Percentiles rank a stretch among this genome's conserved stretches.
Evolutionary conservation across 2,113 vertebrate genomes (phyloP).

Genomic region (Lophura nycthemera): DNA sequence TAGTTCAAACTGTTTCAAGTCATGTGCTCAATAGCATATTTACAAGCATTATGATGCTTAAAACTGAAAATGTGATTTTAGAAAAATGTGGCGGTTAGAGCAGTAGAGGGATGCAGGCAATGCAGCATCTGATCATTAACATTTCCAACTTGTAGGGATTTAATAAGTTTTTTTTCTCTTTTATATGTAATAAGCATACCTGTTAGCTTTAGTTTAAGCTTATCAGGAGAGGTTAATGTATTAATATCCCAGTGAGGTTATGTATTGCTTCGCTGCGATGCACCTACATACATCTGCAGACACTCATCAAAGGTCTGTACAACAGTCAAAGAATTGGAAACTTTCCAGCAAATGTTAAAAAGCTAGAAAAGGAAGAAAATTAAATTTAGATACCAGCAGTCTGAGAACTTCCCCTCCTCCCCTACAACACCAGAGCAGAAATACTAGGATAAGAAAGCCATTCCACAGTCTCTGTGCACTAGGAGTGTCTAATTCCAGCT

Average conservation of each 20-base stretch:
- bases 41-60: neutral
- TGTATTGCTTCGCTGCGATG: neutral
- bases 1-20: neutral
- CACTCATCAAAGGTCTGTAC: neutral
- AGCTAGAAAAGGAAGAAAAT: neutral
- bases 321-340: neutral
- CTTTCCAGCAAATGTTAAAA: neutral
- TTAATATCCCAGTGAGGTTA: neutral
- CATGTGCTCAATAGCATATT: neutral
- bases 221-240: neutral
- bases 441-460: neutral
- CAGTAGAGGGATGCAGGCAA: neutral
- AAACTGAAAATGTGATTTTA: neutral
- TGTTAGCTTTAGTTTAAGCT: neutral
- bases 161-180: neutral
- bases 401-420: neutral
- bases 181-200: neutral
- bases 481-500: neutral
- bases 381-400: fast-evolving
- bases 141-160: neutral
- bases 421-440: neutral
- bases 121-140: neutral
- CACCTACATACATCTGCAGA: neutral
- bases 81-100: neutral
- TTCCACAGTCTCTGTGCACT: neutral